Conservation (phyloP, 2,113 vertebrate species). For the Phalacrocorax brasilianus region DNA sequence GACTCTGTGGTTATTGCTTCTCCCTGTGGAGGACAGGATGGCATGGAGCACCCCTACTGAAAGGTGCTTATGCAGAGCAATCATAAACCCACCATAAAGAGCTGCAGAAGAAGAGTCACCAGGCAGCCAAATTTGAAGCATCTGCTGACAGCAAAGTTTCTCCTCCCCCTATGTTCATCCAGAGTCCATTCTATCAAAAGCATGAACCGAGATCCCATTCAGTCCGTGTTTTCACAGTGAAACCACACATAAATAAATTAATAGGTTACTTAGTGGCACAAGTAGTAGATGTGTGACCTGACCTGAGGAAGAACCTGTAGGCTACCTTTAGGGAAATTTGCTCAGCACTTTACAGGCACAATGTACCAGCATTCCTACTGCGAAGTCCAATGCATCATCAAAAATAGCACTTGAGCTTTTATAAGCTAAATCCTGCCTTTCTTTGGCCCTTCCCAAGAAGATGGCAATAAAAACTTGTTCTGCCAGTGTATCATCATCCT, state of each 20-base stretch:
- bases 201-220: neutral
- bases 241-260: neutral
- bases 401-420: neutral
- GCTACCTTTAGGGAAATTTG: neutral
- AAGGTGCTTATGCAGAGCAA: neutral
- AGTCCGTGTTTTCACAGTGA: neutral
- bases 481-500: neutral
- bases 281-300: neutral
- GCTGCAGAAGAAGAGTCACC: neutral
- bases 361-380: accelerated
- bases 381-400: neutral
- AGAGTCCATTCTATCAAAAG: neutral
- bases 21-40: neutral
- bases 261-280: neutral
- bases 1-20: neutral
- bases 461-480: neutral
- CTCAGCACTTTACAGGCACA: neutral
- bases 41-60: neutral
- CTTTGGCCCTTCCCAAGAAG: neutral
- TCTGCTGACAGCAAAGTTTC: neutral
- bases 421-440: neutral
- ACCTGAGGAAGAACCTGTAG: neutral
- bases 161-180: neutral
- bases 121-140: neutral
- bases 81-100: neutral